Percentiles rank a stretch among this genome's conserved stretches.
phyloP scores from a whole-genome alignment of 2,797 vertebrate genomes.

The Tamandua tetradactyla region DNA sequence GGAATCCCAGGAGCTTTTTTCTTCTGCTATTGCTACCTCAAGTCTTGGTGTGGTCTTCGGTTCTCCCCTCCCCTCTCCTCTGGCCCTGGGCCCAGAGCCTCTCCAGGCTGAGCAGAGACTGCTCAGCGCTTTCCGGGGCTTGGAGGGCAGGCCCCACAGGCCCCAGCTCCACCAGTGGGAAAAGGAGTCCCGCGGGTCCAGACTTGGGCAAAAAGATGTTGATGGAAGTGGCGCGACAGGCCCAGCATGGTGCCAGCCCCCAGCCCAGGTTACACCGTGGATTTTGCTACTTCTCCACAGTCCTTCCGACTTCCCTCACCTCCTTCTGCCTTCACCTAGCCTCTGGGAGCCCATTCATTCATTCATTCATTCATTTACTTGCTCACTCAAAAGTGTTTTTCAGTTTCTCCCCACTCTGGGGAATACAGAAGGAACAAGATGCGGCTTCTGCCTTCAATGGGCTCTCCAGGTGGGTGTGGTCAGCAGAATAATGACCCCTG shows the following conservation, averaged over 20 bases:
- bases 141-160: not conserved
- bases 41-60: not conserved
- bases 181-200: not conserved
- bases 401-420: not conserved
- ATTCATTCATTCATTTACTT: not conserved
- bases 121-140: not conserved
- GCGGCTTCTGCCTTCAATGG: no score
- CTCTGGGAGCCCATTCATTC: not conserved
- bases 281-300: not conserved
- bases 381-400: not conserved
- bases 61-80: not conserved
- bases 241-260: not conserved
- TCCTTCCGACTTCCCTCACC: not conserved
- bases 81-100: not conserved
- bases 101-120: not conserved
- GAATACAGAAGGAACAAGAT: not conserved
- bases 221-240: not conserved
- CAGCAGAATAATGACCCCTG: not conserved
- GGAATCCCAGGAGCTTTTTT: not conserved
- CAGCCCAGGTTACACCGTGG: no score
- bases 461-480: not conserved
- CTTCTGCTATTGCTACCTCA: not conserved
- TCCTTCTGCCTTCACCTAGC: not conserved
- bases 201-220: not conserved
- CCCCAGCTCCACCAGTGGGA: fast-evolving